Evolutionary conservation across 2,888 invertebrate genomes (phyloP), one percentile per base, ranked within the genome.

Genomic region (Zaprionus bogoriensis): DNA sequence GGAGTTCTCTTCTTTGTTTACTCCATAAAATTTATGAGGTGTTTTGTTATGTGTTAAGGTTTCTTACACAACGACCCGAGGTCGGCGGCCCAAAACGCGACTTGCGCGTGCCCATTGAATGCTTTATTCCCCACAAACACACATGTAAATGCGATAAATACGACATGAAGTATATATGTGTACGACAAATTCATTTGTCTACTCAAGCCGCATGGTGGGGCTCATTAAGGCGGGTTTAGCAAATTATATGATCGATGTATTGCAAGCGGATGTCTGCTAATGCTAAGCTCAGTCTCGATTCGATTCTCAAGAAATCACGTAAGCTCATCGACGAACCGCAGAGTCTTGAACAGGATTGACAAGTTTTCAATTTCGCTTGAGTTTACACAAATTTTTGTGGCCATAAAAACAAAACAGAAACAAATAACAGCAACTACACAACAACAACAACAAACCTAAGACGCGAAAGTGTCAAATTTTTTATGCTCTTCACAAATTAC

Each of bases 1-100:
- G n/a, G n/a, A n/a, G 30, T 14, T 30, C 27, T 27, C 1, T 10
- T 1, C 32, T 36, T 36, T 36, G 32, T 36, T 36, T 36, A 36
- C 9, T 17, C 67, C 59, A 74, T 84, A 82, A 82, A 81, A 79
- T 81, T 79, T 82, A 84, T 75, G 75, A 75, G 79, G 85, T 81
- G 81, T 81, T 81, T 84, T 77, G 82, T 77, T 81, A 81, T 67
- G 85, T 84, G 79, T 68, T 73, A 73, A 78, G 54, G 59, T 65
- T 60, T 57, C 52, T 51, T 44, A 17, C 12, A 38, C 38, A 55
- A 19, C 41, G 2, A 23, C 44, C n/a, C 28, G 27, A 38, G 53
- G n/a, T 39, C 52, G 28, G 27, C 39, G 47, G 10, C 28, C 25
- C 10, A 60, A 27, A 46, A 36, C 36, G 14, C 54, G 44, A 53